Evolutionary conservation across 2,888 invertebrate species (phyloP).

Genomic region (Ditula angustiorana): DNA sequence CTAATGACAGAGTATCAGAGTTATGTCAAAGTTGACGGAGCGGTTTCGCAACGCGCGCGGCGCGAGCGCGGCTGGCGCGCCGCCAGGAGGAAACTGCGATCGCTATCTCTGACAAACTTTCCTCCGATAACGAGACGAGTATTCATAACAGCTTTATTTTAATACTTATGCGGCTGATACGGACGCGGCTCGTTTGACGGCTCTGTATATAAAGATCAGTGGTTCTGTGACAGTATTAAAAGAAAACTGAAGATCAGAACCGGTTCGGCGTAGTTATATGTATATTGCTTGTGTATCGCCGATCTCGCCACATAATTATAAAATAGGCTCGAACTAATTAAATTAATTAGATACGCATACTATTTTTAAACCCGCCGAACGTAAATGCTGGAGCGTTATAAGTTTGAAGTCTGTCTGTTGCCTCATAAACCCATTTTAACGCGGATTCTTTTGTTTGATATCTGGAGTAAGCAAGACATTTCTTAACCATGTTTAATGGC

Average conservation of each 20-base stretch:
- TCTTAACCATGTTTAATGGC: no score
- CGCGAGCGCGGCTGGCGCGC: conserved; percentile 53
- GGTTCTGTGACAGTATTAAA: neutral
- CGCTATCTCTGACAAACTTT: conserved; percentile 41
- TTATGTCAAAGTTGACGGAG: conserved; percentile 60
- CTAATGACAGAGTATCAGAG: conserved; percentile 45
- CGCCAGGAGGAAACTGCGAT: conserved; percentile 59
- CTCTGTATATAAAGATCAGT: neutral
- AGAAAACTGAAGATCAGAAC: conserved; percentile 6
- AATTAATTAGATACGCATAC: no score
- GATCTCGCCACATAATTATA: neutral
- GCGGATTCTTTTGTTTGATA: no score
- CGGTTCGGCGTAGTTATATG: neutral
- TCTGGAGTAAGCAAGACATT: no score
- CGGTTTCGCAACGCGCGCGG: conserved; percentile 54
- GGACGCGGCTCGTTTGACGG: neutral
- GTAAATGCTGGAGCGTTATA: no score
- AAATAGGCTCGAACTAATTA: conserved; percentile 10
- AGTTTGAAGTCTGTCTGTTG: no score
- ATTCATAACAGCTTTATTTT: conserved; percentile 31
- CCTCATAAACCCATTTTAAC: no score
- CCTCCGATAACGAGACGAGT: conserved; percentile 23
- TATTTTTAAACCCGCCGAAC: no score
- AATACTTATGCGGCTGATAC: neutral
- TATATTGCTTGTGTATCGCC: neutral